Evolutionary conservation across 2,113 vertebrate species (phyloP).

Genomic region (Phrynosoma platyrhinos): DNA sequence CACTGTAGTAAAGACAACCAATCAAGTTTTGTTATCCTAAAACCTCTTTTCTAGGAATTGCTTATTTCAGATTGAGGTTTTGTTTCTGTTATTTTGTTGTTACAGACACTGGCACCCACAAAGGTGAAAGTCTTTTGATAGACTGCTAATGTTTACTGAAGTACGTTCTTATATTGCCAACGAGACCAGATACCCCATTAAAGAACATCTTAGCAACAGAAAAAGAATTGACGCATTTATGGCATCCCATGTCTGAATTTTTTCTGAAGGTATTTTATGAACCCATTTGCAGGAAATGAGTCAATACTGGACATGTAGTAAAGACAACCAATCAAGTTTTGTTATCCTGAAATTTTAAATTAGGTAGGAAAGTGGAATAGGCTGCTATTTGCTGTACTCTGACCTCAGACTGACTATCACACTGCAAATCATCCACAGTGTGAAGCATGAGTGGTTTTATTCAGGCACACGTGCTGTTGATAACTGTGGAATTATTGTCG

Average conservation of each 20-base stretch:
- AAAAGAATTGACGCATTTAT: slow-evolving; percentile 3
- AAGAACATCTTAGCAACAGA: slow-evolving; percentile 46
- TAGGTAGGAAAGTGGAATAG: slow-evolving; percentile 15
- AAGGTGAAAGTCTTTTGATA: slow-evolving; percentile 10
- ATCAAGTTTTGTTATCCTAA: not conserved
- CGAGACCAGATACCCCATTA: slow-evolving; percentile 16
- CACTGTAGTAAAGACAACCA: not conserved
- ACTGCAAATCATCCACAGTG: slow-evolving; percentile 35
- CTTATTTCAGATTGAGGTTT: slow-evolving; percentile 11
- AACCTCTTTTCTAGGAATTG: slow-evolving; percentile 26
- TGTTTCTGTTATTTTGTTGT: not conserved
- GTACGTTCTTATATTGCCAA: slow-evolving; percentile 1
- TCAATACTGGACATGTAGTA: slow-evolving; percentile 15
- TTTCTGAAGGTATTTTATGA: slow-evolving; percentile 53
- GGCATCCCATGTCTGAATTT: slow-evolving; percentile 31
- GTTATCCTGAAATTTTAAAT: no score
- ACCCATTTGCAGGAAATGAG: slow-evolving; percentile 58
- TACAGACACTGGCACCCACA: not conserved
- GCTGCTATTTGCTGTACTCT: slow-evolving; percentile 45
- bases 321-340: no score
- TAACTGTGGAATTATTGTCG: slow-evolving; percentile 41
- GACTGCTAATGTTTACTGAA: slow-evolving; percentile 18
- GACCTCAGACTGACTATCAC: slow-evolving; percentile 53
- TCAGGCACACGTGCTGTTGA: slow-evolving; percentile 27
- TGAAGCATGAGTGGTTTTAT: slow-evolving; percentile 35